Conservation (phyloP, 2,888 invertebrate genomes). For the Tanytarsus gracilentus region DNA sequence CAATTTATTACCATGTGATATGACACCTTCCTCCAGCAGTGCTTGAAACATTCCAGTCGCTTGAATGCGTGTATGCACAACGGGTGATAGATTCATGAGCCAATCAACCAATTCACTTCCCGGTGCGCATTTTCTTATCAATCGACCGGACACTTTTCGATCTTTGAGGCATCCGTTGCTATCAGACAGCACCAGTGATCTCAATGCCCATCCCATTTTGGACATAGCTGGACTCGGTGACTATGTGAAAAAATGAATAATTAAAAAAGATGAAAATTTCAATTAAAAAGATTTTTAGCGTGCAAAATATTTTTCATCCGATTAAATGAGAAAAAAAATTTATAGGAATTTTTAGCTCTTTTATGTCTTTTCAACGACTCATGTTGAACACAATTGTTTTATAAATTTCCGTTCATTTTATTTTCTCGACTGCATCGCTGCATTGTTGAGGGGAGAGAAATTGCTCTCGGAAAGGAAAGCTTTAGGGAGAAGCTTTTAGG, state of each 20-base stretch:
- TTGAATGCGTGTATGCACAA: conserved; percentile 56
- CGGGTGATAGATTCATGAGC: conserved; percentile 55
- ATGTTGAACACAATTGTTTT: too few relatives aligned
- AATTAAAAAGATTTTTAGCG: conserved; percentile 1
- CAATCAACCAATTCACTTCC: conserved; percentile 76
- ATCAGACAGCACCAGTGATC: conserved; percentile 56
- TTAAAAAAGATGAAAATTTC: background rate
- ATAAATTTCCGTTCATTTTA: too few relatives aligned
- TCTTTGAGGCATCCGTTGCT: conserved; percentile 55
- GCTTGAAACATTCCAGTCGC: conserved; percentile 79
- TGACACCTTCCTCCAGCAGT: conserved; percentile 66
- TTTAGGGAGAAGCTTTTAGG: too few relatives aligned
- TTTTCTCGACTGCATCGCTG: too few relatives aligned
- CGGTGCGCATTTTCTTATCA: conserved; percentile 61
- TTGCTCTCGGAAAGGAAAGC: too few relatives aligned
- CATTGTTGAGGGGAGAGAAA: too few relatives aligned
- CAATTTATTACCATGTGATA: conserved; percentile 54
- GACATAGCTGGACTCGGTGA: conserved; percentile 56
- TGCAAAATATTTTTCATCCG: background rate
- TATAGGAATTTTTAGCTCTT: background rate
- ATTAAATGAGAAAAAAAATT: background rate
- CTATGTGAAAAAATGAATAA: conserved; percentile 35
- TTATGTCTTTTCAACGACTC: too few relatives aligned
- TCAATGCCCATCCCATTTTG: conserved; percentile 59
- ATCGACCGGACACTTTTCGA: conserved; percentile 54